These are phyloP conservation scores for Pitta sordida DNA, from an alignment of 2,113 vertebrate genomes.

Conservation along the genomic window DNA sequence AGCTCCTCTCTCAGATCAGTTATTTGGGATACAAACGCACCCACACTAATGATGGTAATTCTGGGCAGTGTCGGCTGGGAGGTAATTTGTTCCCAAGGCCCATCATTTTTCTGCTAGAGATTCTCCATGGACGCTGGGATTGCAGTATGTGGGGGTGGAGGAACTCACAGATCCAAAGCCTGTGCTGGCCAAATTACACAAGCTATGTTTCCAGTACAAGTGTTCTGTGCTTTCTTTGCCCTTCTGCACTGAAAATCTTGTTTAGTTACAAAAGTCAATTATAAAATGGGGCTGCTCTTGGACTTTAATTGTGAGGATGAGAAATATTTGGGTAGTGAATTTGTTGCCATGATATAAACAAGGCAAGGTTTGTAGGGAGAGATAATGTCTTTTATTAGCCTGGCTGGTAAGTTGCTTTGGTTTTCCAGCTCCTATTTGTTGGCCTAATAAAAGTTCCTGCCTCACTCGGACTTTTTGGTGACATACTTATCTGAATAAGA, in stretches of 20 bases:
- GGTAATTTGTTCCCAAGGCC: slow-evolving; percentile 7
- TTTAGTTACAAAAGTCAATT: background rate
- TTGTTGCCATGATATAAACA: background rate
- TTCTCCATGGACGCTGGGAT: background rate
- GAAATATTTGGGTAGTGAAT: background rate
- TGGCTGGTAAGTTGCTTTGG: background rate
- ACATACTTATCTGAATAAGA: background rate
- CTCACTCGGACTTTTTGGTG: background rate
- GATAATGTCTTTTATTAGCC: slow-evolving; percentile 29
- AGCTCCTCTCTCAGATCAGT: background rate
- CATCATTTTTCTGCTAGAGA: background rate
- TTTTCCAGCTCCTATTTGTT: background rate
- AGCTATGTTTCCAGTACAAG: background rate
- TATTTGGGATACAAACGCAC: background rate
- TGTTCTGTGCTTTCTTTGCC: background rate
- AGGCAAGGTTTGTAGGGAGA: background rate
- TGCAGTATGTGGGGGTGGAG: background rate
- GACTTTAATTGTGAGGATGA: background rate
- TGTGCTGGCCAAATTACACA: background rate
- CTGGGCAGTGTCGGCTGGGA: background rate
- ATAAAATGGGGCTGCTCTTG: background rate
- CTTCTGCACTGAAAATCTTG: background rate
- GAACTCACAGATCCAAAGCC: background rate
- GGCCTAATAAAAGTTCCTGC: background rate
- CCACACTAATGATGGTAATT: background rate